Conservation (phyloP, 2,797 vertebrate genomes). For the Pipistrellus pipistrellus region DNA sequence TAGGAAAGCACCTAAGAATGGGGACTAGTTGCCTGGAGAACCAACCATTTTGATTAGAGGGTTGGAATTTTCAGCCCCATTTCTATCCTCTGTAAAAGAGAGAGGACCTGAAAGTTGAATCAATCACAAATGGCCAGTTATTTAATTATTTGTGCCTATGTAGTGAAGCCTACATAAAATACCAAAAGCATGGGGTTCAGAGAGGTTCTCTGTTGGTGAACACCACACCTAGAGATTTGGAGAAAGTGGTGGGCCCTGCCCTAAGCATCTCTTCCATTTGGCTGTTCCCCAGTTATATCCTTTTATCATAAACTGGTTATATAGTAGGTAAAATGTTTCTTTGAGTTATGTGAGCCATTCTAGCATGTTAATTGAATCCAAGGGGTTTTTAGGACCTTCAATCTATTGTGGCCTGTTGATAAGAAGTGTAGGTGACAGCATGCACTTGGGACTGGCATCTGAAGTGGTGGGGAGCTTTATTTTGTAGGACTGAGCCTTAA, state of each 20-base stretch:
- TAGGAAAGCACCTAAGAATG: neutral
- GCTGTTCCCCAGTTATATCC: neutral
- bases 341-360: neutral
- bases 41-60: neutral
- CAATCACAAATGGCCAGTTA: neutral
- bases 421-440: neutral
- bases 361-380: neutral
- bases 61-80: neutral
- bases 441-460: neutral
- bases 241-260: neutral
- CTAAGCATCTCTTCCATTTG: neutral
- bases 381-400: neutral
- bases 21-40: neutral
- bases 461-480: neutral
- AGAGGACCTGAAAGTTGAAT: neutral
- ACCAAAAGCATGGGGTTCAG: neutral
- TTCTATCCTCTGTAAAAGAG: neutral
- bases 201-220: neutral
- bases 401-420: neutral
- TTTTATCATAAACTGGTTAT: neutral
- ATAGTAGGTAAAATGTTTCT: neutral
- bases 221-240: neutral
- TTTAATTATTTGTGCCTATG: neutral
- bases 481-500: neutral
- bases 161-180: neutral